Conservation (phyloP, 2,797 vertebrate genomes). For the Bradypus variegatus region DNA sequence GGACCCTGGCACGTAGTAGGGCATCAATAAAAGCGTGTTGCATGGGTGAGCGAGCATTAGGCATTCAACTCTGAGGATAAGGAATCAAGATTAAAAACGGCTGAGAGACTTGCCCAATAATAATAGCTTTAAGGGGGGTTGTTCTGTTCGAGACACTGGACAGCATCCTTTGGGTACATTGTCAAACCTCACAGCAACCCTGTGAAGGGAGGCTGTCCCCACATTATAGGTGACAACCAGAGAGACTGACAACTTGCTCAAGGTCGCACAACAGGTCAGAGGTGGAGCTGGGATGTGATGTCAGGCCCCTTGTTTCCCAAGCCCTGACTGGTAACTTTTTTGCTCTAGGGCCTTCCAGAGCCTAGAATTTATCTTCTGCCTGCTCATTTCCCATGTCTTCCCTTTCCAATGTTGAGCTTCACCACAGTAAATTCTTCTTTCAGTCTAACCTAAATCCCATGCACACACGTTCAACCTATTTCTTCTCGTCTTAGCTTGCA, state of each 20-base stretch:
- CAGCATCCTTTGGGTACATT: not conserved
- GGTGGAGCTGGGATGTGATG: not conserved
- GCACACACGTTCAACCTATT: not conserved
- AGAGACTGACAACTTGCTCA: not conserved
- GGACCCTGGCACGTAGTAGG: not conserved
- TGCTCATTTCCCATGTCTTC: not conserved
- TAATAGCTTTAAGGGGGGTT: not conserved
- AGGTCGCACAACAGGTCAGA: not conserved
- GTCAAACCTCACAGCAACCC: not conserved
- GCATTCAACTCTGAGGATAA: not conserved
- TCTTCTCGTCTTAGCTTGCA: not conserved
- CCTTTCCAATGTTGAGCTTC: not conserved
- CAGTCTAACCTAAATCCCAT: not conserved
- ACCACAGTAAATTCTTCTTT: not conserved
- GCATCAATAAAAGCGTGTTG: not conserved
- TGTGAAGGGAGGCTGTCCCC: fast-evolving
- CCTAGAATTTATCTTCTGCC: not conserved
- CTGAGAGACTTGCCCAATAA: not conserved
- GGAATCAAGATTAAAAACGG: not conserved
- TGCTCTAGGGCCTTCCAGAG: not conserved
- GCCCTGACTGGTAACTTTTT: not conserved
- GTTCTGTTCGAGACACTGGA: fast-evolving
- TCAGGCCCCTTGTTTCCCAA: not conserved
- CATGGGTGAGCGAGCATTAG: not conserved
- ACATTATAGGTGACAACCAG: not conserved